A percentile compares a stretch with the other conserved stretches of the same genome.
phyloP scores from a whole-genome alignment of 2,888 invertebrate genomes.

The Caenorhabditis sp. region DNA sequence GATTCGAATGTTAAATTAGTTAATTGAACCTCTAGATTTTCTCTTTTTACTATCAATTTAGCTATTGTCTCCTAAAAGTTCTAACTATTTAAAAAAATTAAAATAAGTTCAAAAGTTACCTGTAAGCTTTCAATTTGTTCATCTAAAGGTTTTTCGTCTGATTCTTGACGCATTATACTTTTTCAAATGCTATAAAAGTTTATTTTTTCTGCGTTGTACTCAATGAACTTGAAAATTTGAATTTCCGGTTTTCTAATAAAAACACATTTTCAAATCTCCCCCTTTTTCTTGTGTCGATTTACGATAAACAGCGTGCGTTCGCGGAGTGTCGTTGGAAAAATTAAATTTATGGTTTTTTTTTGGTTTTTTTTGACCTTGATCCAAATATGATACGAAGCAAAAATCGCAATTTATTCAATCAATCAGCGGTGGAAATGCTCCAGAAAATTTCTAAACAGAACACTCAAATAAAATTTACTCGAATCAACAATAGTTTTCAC shows the following conservation, averaged over 20 bases:
- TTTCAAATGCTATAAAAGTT: background rate
- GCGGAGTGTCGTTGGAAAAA: background rate
- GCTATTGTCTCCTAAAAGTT: conserved; percentile 42
- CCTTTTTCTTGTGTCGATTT: background rate
- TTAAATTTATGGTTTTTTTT: background rate
- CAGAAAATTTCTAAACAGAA: background rate
- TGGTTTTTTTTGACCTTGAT: background rate
- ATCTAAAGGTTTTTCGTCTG: conserved; percentile 21
- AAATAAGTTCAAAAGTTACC: conserved; percentile 8
- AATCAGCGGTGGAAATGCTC: no score
- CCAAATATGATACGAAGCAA: background rate
- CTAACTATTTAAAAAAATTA: no score
- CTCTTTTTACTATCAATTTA: conserved; percentile 42
- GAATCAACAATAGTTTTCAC: background rate
- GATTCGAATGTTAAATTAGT: conserved; percentile 47
- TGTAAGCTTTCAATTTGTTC: conserved; percentile 31
- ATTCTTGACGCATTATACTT: conserved; percentile 4
- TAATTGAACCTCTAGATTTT: conserved; percentile 32
- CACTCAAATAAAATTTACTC: no score
- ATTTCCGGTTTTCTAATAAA: background rate
- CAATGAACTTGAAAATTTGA: background rate
- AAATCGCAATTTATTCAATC: background rate
- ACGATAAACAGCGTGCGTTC: background rate
- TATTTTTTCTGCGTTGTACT: background rate
- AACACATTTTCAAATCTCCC: background rate